phyloP scores from a whole-genome alignment of 2,113 vertebrate species.

The Anarrhichthys ocellatus region DNA sequence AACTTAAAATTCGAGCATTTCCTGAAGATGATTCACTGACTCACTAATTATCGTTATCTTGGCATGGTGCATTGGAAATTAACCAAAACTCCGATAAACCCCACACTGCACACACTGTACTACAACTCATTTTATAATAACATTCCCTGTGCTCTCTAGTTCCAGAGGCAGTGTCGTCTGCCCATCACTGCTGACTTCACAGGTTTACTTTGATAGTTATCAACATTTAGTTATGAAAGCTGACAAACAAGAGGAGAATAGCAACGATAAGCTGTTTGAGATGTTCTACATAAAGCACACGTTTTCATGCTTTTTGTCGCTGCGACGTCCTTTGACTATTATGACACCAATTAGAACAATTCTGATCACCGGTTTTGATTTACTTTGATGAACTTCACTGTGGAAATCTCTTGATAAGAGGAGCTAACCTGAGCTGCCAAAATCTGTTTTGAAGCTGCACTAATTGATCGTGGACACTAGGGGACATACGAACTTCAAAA shows the following conservation, averaged over 20 bases:
- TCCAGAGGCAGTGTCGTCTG: conserved; percentile 23
- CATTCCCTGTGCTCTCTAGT: conserved; percentile 17
- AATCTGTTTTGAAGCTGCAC: background rate
- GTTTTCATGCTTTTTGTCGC: background rate
- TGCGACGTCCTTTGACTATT: background rate
- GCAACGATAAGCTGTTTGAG: background rate
- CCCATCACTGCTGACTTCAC: background rate
- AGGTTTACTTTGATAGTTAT: background rate
- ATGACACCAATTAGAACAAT: background rate
- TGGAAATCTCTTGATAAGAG: background rate
- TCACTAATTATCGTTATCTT: conserved; percentile 53
- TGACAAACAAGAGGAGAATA: background rate
- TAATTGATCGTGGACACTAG: background rate
- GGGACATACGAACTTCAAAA: background rate
- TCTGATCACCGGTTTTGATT: background rate
- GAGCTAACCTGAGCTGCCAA: background rate
- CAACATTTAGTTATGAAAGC: conserved; percentile 4
- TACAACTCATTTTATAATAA: conserved; percentile 7
- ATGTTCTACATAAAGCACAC: background rate
- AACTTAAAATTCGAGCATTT: conserved; percentile 55
- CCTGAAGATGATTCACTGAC: conserved; percentile 36
- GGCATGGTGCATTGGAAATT: conserved; percentile 24
- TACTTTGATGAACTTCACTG: background rate
- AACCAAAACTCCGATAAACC: conserved; percentile 42
- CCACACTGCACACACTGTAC: background rate